These are phyloP conservation scores for Aphelinus atriplicis DNA, from an alignment of 1,140 invertebrate species.

Conservation along the genomic window DNA sequence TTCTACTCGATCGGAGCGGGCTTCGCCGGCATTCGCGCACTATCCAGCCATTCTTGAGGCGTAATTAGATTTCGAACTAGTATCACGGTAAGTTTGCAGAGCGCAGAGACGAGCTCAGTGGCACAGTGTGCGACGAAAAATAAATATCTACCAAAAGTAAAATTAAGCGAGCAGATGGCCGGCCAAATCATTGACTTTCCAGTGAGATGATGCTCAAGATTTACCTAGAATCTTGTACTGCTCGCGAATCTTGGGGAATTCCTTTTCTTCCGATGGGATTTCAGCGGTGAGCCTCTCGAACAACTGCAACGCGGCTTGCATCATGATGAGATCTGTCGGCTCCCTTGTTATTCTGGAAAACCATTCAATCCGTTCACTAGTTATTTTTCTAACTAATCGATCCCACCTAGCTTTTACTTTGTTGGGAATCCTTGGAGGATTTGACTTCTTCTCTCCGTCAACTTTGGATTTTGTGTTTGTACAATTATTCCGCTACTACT, in stretches of 20 bases:
- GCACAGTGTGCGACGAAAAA: not conserved
- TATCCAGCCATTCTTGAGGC: not conserved
- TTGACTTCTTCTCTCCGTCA: no score
- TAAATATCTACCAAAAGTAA: not conserved
- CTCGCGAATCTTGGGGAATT: conserved; percentile 77
- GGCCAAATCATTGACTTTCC: conserved; percentile 36
- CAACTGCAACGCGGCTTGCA: conserved; percentile 70
- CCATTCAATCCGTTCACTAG: not conserved
- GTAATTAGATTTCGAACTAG: not conserved
- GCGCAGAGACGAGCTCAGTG: not conserved
- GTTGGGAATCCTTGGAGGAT: no score
- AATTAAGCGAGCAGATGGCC: not conserved
- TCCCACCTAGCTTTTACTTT: not conserved
- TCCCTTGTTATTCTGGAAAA: conserved; percentile 65
- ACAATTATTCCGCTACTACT: no score
- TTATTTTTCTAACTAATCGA: conserved; percentile 20
- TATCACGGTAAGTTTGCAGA: not conserved
- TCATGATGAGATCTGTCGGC: conserved; percentile 70
- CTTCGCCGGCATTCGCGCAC: not conserved
- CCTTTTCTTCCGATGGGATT: conserved; percentile 69
- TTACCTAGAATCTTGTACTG: conserved; percentile 77
- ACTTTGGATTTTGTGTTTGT: no score
- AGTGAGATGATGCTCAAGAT: conserved; percentile 31
- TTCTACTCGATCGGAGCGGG: not conserved
- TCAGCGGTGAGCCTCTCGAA: conserved; percentile 74